A percentile compares a stretch with the other conserved stretches of the same genome.
These are phyloP conservation scores for Metridium senile DNA, from an alignment of 92 coral and sea anemone species.

Conservation along the genomic window DNA sequence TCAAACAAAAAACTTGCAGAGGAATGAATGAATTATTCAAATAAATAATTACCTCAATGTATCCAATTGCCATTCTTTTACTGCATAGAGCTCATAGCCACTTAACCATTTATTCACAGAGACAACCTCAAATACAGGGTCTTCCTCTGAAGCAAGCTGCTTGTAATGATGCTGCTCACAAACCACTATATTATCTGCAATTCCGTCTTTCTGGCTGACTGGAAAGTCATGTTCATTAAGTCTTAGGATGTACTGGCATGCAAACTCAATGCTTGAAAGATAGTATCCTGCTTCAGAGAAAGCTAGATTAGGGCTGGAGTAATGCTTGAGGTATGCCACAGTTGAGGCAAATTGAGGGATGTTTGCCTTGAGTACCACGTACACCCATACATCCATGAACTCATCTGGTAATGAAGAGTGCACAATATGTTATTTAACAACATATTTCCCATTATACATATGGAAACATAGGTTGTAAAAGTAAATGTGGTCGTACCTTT, in stretches of 20 bases:
- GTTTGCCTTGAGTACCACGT: slow-evolving; percentile 75
- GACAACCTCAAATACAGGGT: slow-evolving; percentile 59
- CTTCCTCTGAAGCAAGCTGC: slow-evolving; percentile 47
- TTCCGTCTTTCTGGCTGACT: slow-evolving; percentile 26
- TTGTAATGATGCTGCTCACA: slow-evolving; percentile 59
- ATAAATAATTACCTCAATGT: slow-evolving; percentile 55
- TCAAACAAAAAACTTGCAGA: too few relatives aligned
- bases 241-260: slow-evolving; percentile 72
- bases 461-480: too few relatives aligned
- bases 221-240: slow-evolving; percentile 71
- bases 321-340: slow-evolving; percentile 60
- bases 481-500: too few relatives aligned
- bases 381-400: slow-evolving; percentile 92
- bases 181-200: slow-evolving; percentile 53
- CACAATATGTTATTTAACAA: too few relatives aligned
- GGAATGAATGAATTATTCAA: too few relatives aligned
- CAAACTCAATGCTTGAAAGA: slow-evolving; percentile 81
- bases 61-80: slow-evolving; percentile 82
- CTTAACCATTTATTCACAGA: slow-evolving; percentile 59
- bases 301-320: slow-evolving; percentile 78
- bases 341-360: slow-evolving; percentile 63
- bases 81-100: slow-evolving; percentile 73
- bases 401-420: slow-evolving; percentile 50
- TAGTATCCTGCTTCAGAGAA: slow-evolving; percentile 89
- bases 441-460: too few relatives aligned